These are phyloP conservation scores for Rhagonycha fulva DNA, from an alignment of 2,888 invertebrate genomes.

Conservation along the genomic window DNA sequence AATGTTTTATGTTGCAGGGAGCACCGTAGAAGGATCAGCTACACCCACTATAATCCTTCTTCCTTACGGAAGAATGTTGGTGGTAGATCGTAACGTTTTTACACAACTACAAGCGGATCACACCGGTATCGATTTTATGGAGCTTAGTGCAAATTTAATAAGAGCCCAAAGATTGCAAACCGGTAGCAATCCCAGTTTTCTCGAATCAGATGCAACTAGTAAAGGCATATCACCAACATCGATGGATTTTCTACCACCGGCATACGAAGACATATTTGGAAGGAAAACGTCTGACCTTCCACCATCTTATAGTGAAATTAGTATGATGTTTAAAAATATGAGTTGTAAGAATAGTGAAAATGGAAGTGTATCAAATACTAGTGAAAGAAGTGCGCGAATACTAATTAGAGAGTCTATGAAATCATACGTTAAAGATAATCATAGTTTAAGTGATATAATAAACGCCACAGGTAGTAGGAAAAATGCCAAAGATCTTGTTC, in stretches of 20 bases:
- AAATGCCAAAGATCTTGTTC: background rate
- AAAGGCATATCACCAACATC: constrained; percentile 58
- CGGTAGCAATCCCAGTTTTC: constrained; percentile 54
- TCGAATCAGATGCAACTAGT: constrained; percentile 60
- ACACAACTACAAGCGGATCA: constrained; percentile 56
- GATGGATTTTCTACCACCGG: constrained; percentile 57
- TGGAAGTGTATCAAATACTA: background rate
- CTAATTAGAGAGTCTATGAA: background rate
- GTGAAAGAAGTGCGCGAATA: background rate
- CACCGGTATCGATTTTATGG: constrained; percentile 58
- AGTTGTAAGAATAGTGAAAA: constrained; percentile 9
- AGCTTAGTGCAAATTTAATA: constrained; percentile 58
- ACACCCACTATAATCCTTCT: constrained; percentile 62
- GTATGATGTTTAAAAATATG: constrained; percentile 40
- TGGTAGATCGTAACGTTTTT: constrained; percentile 61
- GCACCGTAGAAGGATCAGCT: constrained; percentile 45
- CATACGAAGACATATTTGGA: constrained; percentile 60
- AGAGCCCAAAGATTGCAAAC: constrained; percentile 52
- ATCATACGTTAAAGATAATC: background rate
- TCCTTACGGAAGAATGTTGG: constrained; percentile 61
- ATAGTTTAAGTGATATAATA: background rate
- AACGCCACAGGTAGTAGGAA: background rate
- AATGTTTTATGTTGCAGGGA: constrained; percentile 31
- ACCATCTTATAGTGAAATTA: constrained; percentile 53
- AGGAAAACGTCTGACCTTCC: constrained; percentile 46